Base-by-base conservation (phyloP, 2,797 vertebrate species). In the Neopelma chrysocephalum region DNA sequence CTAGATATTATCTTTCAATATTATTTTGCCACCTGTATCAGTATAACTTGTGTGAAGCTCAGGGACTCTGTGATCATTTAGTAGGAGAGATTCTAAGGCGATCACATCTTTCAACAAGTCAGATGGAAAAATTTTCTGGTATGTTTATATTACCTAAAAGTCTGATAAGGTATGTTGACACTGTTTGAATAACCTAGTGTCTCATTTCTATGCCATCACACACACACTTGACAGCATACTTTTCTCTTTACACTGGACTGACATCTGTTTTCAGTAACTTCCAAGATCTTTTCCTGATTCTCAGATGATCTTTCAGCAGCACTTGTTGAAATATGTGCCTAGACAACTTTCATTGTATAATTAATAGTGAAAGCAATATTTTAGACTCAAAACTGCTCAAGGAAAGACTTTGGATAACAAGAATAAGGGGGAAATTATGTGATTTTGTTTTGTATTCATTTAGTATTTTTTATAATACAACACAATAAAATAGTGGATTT, bases 11-110 rank as follows among this genome's bases (percentile, higher is more conserved):
- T 89, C 98, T 99, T 97, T 98, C 99, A 40, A 98, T 99, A 61
- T 97, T 99, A 10, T 99, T 99, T 95, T 98, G 98, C 69, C 97
- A 99, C 57, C 96, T 99, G 15, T 99, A 98, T 95, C 98, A 98
- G 64, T 99, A 99, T 93, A 98, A 96, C 21, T 92, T 99, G 43
- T 98, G 97, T 87, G 99, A 99, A 87, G 99, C 99, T 72, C 99
- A 99, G 96, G 98, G 98, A 72, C 96, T 99, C 23, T 99, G 98
- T 62, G 99, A 99, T 97, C 98, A 98, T 93, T 97, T 99, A 93
- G 98, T 98, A 48, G 96, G 87, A 53, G 96, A 98, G 65, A 94
- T 99, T 62, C 97, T 99, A 62, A 97, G 96, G 43, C 95, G 96
- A 66, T 96, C 98, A 20, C 97, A 96, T 48, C 90, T 98, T 17